Evolutionary conservation across 2,888 invertebrate species (phyloP), one percentile per base, ranked within the genome.

Genomic region (Nysson spinosus): DNA sequence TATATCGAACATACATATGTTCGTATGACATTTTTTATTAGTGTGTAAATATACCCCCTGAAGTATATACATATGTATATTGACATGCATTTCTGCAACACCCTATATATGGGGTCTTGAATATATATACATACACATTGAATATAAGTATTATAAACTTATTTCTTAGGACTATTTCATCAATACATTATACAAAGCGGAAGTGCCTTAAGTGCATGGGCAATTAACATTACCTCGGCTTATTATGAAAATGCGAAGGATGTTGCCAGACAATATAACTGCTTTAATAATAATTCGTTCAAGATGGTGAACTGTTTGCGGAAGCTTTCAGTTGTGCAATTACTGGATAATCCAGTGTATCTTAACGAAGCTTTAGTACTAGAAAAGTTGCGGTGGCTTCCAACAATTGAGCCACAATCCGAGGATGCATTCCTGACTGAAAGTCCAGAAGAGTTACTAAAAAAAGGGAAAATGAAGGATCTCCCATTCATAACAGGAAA

Each of bases 171-270:
- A 1, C 54, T 77, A 19, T 79, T 76, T 43, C 55, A 75, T 37
- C 67, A 65, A 39, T 70, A 66, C 24, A 77, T 79, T 37, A 34
- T 71, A 16, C 68, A 76, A 11, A 75, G 76, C 24, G 79, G 77
- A 63, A 64, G 49, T 44, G 52, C 63, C n/a, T 32, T 72, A 11
- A 19, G 42, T 28, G 57, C 64, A 4, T 68, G 66, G 69, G 61
- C 52, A 0, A 71, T 57, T 43, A 24, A 24, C 2, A 54, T 62
- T 1, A 61, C 42, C 7, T 26, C 37, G 4, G 5, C 3, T 0
- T 70, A 72, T 54, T 66, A 46, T 30, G 16, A 57, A 4, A 54
- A 58, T 37, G 62, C 69, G 12, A 49, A 16, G 0, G 20, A 50
- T 20, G 61, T 72, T 17, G 76, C 69, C 2, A 11, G 55, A 1